Evolutionary conservation across 2,888 invertebrate species (phyloP), one percentile per base, ranked within the genome.

Genomic region (Cephus sareptanus): DNA sequence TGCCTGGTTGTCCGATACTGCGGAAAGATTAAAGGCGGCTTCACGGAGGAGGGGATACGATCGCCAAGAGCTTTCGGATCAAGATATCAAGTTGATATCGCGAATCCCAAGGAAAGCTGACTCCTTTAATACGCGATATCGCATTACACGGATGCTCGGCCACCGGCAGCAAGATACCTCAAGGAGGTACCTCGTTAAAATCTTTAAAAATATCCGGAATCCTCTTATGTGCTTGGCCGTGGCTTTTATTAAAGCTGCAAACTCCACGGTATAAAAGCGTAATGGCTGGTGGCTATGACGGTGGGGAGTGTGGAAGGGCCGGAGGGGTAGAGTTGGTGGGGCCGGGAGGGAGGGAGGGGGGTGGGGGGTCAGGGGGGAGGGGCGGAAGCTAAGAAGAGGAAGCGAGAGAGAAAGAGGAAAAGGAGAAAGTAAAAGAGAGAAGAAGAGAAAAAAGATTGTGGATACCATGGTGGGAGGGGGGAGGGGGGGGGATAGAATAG

Each of bases 131-230:
- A 56, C 56, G 56, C 56, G 78, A 81, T 80, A 78, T 81, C 77
- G 79, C 77, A 35, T 79, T 79, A 75, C 79, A 76, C 76, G 77
- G 76, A 78, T 79, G 78, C 79, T 81, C 81, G 80, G 78, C 78
- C 81, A 80, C 74, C 79, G 74, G 56, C 56, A 56, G 74, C 33
- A 37, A 74, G 79, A 81, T 79, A 77, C 77, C 77, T 80, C 76
- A 79, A 80, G 79, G 79, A 81, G 77, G 76, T 56, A 81, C 77
- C 83, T 85, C 82, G 83, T 85, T 84, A 84, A 84, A 84, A 83
- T 83, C 83, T 82, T 85, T 83, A 83, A 84, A 85, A 85, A 85
- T 84, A 84, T 82, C 84, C 83, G 76, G 79, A 84, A 84, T 84
- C 83, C 83, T 84, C 83, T 83, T 83, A 84, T 81, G 82, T 77